Evolutionary conservation across 1,140 invertebrate species (phyloP), one percentile per base, ranked within the genome.

Genomic region (Lycorma delicatula): DNA sequence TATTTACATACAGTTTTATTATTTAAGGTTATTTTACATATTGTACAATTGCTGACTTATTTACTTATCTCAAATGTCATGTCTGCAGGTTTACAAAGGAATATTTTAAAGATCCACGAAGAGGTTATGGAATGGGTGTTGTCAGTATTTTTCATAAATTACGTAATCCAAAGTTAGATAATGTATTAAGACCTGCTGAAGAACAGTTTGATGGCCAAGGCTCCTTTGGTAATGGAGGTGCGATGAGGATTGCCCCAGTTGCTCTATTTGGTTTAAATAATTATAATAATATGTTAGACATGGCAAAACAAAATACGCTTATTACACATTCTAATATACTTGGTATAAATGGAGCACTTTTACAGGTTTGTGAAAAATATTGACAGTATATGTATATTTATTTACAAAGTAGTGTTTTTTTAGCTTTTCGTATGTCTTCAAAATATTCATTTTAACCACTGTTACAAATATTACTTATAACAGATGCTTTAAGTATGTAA

Each of bases 191-290:
- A 20, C 86, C 87, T 46, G 87, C 86, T 1, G 75, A 70, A 48
- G 72, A 81, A 66, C 84, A 87, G 67, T 91, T 89, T 74, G 69
- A 78, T 66, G 86, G 86, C 13, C 59, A 66, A 56, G 87, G 87
- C 3, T 88, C 86, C 5, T 86, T 78, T 76, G 88, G 87, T 18
- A 90, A 89, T 74, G 87, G 87, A 13, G 81, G 80, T 46, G 84
- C 85, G 1, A 90, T 90, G 86, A 76, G 87, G 67, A 77, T 88
- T 25, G 70, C 82, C 12, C 87, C 87, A n/a, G 70, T 85, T 51
- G 76, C 83, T 9, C 68, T 91, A 12, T 86, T 82, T 71, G 80
- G 72, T 58, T 72, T 79, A 52, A 67, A 77, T 47, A 65, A 79
- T 64, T 74, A 76, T 50, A 62, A 77, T 18, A 62, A 70, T 57